Percentiles rank a stretch among this genome's conserved stretches.
These are phyloP conservation scores for Eumerus sabulonum DNA, from an alignment of 2,888 invertebrate species.

Conservation along the genomic window DNA sequence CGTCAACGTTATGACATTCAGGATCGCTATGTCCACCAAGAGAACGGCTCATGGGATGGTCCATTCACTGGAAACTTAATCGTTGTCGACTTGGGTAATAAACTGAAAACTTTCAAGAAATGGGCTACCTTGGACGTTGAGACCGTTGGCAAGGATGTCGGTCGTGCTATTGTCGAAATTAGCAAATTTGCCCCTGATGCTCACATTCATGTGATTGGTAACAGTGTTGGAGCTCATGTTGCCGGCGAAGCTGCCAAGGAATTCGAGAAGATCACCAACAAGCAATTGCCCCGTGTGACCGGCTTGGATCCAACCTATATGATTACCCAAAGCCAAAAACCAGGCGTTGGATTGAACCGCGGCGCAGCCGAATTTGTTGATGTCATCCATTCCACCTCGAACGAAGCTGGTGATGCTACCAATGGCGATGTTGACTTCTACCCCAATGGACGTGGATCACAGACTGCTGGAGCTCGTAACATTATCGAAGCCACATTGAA, in stretches of 20 bases:
- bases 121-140: slow-evolving; percentile 72
- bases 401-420: slow-evolving; percentile 71
- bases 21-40: slow-evolving; percentile 70
- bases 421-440: slow-evolving; percentile 77
- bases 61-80: slow-evolving; percentile 72
- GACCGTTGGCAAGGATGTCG: slow-evolving; percentile 72
- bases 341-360: slow-evolving; percentile 73
- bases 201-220: slow-evolving; percentile 76
- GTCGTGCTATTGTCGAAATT: slow-evolving; percentile 72
- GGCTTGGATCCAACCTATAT: slow-evolving; percentile 75
- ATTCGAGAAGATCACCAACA: slow-evolving; percentile 74
- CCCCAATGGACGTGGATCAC: slow-evolving; percentile 74
- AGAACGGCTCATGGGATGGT: slow-evolving; percentile 72
- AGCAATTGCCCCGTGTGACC: slow-evolving; percentile 76
- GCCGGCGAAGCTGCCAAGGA: slow-evolving; percentile 76
- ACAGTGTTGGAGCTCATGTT: slow-evolving; percentile 76
- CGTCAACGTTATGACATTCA: slow-evolving; percentile 74
- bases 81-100: slow-evolving; percentile 74
- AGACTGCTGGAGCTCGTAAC: slow-evolving; percentile 74
- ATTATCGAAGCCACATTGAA: slow-evolving; percentile 75
- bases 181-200: slow-evolving; percentile 70
- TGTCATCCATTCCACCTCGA: slow-evolving; percentile 76
- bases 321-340: slow-evolving; percentile 71
- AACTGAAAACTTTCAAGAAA: slow-evolving; percentile 71
- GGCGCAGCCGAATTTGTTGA: slow-evolving; percentile 78